These are phyloP conservation scores for Drosophila mayri DNA, from an alignment of 1,140 invertebrate genomes.

Conservation along the genomic window DNA sequence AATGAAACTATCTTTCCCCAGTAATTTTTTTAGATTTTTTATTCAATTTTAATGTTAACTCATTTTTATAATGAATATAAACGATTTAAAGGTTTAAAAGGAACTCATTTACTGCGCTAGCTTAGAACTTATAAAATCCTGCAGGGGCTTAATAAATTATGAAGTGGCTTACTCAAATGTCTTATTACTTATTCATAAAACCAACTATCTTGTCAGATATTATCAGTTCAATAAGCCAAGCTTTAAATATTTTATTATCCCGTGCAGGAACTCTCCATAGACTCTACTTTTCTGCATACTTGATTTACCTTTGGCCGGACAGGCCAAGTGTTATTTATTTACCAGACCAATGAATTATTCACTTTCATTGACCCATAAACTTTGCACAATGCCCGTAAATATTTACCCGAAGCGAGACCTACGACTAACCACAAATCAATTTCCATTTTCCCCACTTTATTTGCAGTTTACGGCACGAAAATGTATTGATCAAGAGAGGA, in stretches of 20 bases:
- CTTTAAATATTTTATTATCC: slow-evolving; percentile 8
- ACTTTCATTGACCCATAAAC: slow-evolving; percentile 45
- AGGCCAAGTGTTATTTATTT: slow-evolving; percentile 22
- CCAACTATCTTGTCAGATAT: not conserved
- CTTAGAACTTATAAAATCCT: too few relatives aligned
- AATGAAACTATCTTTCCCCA: not conserved
- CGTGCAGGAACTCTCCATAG: not conserved
- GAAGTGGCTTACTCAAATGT: too few relatives aligned
- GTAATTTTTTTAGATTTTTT: too few relatives aligned
- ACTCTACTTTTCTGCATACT: slow-evolving; percentile 12
- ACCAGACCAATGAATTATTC: slow-evolving; percentile 36
- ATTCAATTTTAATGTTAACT: too few relatives aligned
- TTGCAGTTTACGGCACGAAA: slow-evolving; percentile 34
- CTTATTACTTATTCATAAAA: not conserved
- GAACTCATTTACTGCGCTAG: too few relatives aligned
- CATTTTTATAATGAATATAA: too few relatives aligned
- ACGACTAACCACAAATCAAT: slow-evolving; percentile 48
- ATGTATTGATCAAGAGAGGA: slow-evolving; percentile 35
- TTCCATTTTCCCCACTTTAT: slow-evolving; percentile 27
- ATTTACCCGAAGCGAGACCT: slow-evolving; percentile 29
- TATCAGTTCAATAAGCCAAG: slow-evolving; percentile 1
- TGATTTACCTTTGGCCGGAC: slow-evolving; percentile 8
- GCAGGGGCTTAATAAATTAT: not conserved
- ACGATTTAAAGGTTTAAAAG: too few relatives aligned
- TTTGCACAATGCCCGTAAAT: slow-evolving; percentile 33